Evolutionary conservation across 1,140 invertebrate genomes (phyloP), one percentile per base, ranked within the genome.

Genomic region (Gerris buenoi): DNA sequence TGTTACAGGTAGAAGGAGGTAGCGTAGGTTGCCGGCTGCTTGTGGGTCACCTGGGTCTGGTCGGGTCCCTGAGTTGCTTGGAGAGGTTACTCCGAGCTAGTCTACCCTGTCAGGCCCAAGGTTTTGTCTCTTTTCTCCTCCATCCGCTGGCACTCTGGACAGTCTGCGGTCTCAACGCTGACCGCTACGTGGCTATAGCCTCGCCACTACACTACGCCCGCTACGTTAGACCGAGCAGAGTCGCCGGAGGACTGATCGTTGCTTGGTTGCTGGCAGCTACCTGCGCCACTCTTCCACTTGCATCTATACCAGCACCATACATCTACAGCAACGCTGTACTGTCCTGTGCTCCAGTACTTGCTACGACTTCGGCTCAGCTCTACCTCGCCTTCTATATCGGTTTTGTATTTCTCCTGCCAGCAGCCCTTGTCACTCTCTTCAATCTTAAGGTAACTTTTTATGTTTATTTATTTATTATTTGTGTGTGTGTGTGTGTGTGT

Each of bases 131-230:
- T 68, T 84, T 85, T 3, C 79, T 88, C 0, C 76, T 91, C 15
- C 87, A 89, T 71, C 86, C 88, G 0, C 79, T 89, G 27, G 83
- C 86, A 18, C 78, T 90, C 28, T 91, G 88, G 88, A 90, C 88
- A 1, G 83, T 91, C 1, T 88, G 87, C 66, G 88, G 88, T 25
- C 77, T 90, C 56, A 89, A 89, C 73, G 88, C 86, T 70, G 88
- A 90, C 77, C 81, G 87, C 67, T 90, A 87, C 71, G 23, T 29
- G 13, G 66, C 60, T 13, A 90, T 91, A 59, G 84, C 87, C 1
- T 82, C 87, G 1, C 88, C 89, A 1, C 74, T 91, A 56, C 87
- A 89, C 75, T 90, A 89, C 75, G 82, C 83, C 10, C 82, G 85
- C 28, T 79, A 89, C 61, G 85, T 90, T 0, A 88, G 83, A 62